Evolutionary conservation across 2,888 invertebrate genomes (phyloP).

Genomic region (Ochlodes sylvanus): DNA sequence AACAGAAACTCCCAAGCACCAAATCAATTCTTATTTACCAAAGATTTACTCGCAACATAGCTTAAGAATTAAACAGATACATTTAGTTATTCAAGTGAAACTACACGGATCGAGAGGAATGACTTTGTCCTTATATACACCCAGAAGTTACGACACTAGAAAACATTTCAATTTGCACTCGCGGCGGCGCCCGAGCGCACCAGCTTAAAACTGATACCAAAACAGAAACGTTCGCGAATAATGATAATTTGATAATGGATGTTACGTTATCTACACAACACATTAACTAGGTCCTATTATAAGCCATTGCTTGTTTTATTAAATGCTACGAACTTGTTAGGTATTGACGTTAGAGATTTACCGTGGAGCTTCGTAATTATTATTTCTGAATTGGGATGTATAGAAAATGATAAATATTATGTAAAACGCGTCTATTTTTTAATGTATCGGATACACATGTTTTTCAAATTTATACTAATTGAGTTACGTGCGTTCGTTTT

Average conservation of each 20-base stretch:
- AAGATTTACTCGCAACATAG: neutral
- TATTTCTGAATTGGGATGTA: too few relatives aligned
- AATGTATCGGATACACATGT: too few relatives aligned
- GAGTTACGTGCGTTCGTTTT: too few relatives aligned
- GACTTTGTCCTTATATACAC: conserved; percentile 22
- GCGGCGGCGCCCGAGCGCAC: neutral
- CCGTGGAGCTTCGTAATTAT: too few relatives aligned
- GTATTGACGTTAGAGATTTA: too few relatives aligned
- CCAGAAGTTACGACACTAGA: neutral
- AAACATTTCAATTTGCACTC: conserved; percentile 6
- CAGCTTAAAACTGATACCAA: neutral
- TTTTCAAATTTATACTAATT: too few relatives aligned
- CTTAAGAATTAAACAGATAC: neutral
- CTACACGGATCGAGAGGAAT: conserved; percentile 41
- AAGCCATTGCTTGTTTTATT: neutral
- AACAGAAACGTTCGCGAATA: neutral
- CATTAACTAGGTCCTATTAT: neutral
- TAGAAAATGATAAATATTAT: too few relatives aligned
- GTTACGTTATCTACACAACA: neutral
- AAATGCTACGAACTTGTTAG: neutral
- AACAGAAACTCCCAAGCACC: too few relatives aligned
- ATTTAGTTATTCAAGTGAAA: conserved; percentile 1
- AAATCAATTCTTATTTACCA: neutral
- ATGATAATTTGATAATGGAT: neutral
- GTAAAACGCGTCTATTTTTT: too few relatives aligned